Percentiles rank a stretch among this genome's conserved stretches.
Conservation (phyloP, 2,113 vertebrate genomes). For the Ploceus nigricollis region DNA sequence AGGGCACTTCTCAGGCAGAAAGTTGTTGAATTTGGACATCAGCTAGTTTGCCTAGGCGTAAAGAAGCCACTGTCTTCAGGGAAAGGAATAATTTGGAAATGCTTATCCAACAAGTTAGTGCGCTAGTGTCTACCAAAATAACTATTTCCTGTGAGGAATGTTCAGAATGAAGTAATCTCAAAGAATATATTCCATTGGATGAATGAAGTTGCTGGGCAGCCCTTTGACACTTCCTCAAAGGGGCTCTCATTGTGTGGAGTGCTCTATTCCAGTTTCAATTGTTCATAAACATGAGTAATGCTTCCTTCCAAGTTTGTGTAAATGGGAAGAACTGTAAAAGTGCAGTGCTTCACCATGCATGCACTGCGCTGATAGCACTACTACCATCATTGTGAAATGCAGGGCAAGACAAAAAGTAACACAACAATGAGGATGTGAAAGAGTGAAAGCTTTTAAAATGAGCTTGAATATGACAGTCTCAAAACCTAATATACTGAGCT, state of each 20-base stretch:
- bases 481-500: background rate
- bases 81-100: constrained; percentile 51
- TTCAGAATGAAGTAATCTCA: constrained; percentile 65
- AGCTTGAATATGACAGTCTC: background rate
- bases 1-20: constrained; percentile 64
- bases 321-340: background rate
- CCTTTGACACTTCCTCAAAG: constrained; percentile 36
- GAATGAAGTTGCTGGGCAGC: background rate
- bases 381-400: background rate
- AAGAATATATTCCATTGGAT: constrained; percentile 64
- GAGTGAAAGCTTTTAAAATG: background rate
- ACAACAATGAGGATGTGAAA: background rate
- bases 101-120: constrained; percentile 64
- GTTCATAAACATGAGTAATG: background rate
- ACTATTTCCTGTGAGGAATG: constrained; percentile 67
- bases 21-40: constrained; percentile 71
- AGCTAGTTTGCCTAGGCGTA: constrained; percentile 51
- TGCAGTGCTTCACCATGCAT: background rate
- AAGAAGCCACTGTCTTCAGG: constrained; percentile 64
- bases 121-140: constrained; percentile 68
- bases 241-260: background rate
- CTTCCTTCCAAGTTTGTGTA: constrained; percentile 16
- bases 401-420: background rate
- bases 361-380: background rate
- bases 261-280: constrained; percentile 4